These are phyloP conservation scores for Idaea biselata DNA, from an alignment of 2,888 invertebrate species.

Conservation along the genomic window DNA sequence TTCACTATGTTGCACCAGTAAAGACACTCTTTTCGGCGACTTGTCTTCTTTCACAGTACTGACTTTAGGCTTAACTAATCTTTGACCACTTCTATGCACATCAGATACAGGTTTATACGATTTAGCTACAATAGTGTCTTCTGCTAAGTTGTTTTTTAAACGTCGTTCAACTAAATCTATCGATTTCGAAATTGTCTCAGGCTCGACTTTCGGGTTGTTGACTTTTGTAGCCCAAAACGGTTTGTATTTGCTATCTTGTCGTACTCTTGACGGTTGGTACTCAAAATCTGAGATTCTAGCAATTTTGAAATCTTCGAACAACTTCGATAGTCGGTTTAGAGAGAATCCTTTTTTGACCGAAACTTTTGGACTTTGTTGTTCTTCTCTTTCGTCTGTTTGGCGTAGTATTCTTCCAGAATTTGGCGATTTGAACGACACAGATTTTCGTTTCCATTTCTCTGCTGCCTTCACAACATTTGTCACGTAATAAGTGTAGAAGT, in stretches of 20 bases:
- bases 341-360: slow-evolving; percentile 42
- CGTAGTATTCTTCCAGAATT: slow-evolving; percentile 57
- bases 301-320: slow-evolving; percentile 59
- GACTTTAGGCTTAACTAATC: slow-evolving; percentile 36
- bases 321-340: slow-evolving; percentile 32
- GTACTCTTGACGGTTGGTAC: slow-evolving; percentile 54
- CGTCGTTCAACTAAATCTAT: slow-evolving; percentile 3
- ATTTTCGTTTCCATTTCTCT: slow-evolving; percentile 58
- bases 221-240: slow-evolving; percentile 68
- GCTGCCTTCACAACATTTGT: slow-evolving; percentile 38
- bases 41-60: slow-evolving; percentile 26
- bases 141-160: not conserved
- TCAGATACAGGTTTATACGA: not conserved
- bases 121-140: not conserved
- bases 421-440: slow-evolving; percentile 61
- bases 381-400: slow-evolving; percentile 30
- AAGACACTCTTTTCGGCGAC: slow-evolving; percentile 39
- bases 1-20: slow-evolving; percentile 48
- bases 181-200: slow-evolving; percentile 16
- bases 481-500: slow-evolving; percentile 49
- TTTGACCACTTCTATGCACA: not conserved
- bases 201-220: slow-evolving; percentile 22
- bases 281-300: slow-evolving; percentile 61
- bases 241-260: slow-evolving; percentile 56
- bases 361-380: slow-evolving; percentile 14